A percentile compares a stretch with the other conserved stretches of the same genome.
These are phyloP conservation scores for Eumerus sabulonum DNA, from an alignment of 2,888 invertebrate genomes.

Conservation along the genomic window DNA sequence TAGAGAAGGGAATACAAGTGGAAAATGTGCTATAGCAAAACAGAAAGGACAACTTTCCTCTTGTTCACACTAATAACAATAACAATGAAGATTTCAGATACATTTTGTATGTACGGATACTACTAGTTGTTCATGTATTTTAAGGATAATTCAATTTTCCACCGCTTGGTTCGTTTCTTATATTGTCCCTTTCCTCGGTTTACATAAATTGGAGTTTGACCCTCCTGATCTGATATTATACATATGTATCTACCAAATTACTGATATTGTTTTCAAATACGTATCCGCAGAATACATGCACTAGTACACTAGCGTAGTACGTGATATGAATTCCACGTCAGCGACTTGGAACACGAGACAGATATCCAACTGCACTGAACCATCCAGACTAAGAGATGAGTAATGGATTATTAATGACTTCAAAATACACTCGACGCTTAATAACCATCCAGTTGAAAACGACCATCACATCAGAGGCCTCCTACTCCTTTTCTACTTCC, in stretches of 20 bases:
- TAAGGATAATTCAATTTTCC: conserved; percentile 37
- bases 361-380: too few species aligned
- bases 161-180: too few species aligned
- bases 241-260: too few species aligned
- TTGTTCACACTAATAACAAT: conserved; percentile 41
- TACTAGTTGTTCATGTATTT: not conserved
- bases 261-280: too few species aligned
- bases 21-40: not conserved
- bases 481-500: too few species aligned
- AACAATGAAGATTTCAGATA: conserved; percentile 32
- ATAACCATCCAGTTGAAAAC: conserved; percentile 16
- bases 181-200: too few species aligned
- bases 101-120: not conserved
- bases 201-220: too few species aligned
- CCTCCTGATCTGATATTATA: too few species aligned
- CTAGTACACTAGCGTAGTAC: too few species aligned
- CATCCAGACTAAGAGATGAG: conserved; percentile 11
- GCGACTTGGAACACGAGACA: too few species aligned
- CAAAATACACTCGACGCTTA: conserved; percentile 39
- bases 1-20: conserved; percentile 1
- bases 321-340: too few species aligned
- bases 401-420: conserved; percentile 61
- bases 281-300: too few species aligned
- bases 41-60: conserved; percentile 13
- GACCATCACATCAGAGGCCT: not conserved